Conservation (phyloP, 92 coral and sea anemone genomes). For the Diadumene lineata region DNA sequence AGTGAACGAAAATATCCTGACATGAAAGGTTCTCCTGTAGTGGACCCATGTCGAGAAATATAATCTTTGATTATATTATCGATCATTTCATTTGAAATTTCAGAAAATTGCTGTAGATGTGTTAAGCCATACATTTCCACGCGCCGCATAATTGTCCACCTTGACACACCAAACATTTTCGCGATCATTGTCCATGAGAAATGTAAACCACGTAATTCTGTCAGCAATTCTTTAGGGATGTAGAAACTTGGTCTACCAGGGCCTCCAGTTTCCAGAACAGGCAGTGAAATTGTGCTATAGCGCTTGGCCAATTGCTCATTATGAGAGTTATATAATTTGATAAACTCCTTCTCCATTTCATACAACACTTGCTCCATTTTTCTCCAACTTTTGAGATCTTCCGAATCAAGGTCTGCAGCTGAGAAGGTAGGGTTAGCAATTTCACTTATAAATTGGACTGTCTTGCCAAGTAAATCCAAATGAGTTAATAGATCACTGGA, state of each 20-base stretch:
- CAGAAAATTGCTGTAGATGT: slow-evolving; percentile 54
- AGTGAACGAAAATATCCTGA: slow-evolving; percentile 46
- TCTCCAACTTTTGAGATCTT: not conserved
- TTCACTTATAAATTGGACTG: not conserved
- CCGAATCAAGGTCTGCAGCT: not conserved
- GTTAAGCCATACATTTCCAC: slow-evolving; percentile 47
- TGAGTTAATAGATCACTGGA: not conserved
- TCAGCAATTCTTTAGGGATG: slow-evolving; percentile 57
- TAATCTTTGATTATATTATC: slow-evolving; percentile 58
- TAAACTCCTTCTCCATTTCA: slow-evolving; percentile 5
- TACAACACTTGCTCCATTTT: slow-evolving; percentile 5
- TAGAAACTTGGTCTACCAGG: slow-evolving; percentile 56
- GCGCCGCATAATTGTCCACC: slow-evolving; percentile 59
- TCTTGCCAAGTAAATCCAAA: not conserved
- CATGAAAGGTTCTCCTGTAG: slow-evolving; percentile 66
- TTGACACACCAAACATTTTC: slow-evolving; percentile 67
- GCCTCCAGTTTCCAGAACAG: not conserved
- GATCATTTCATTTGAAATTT: slow-evolving; percentile 46
- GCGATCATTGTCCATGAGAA: slow-evolving; percentile 64
- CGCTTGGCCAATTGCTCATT: slow-evolving; percentile 2
- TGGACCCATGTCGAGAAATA: slow-evolving; percentile 64
- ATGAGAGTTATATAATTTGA: not conserved
- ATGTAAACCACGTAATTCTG: slow-evolving; percentile 58
- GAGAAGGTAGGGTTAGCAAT: too few species aligned
- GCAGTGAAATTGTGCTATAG: not conserved